phyloP scores from a whole-genome alignment of 2,888 invertebrate species.

The Hypena proboscidalis region DNA sequence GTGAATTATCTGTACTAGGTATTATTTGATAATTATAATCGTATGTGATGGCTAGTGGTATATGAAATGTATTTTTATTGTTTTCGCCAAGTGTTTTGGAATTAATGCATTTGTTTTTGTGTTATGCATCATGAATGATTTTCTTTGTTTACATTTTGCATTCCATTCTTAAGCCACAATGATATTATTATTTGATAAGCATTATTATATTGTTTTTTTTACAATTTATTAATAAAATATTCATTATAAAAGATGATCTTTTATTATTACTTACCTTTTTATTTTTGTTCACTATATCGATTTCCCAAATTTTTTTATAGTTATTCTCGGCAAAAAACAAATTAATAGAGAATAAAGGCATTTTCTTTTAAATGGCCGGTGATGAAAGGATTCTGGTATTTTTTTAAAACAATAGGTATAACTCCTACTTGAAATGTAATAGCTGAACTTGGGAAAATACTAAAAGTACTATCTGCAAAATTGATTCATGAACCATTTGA shows the following conservation, averaged over 20 bases:
- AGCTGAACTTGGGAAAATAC: no score
- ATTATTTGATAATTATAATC: conserved; percentile 14
- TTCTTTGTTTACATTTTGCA: background rate
- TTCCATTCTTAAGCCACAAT: background rate
- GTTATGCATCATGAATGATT: background rate
- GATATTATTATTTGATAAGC: background rate
- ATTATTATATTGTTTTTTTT: background rate
- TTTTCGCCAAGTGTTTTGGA: background rate
- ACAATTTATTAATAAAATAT: conserved; percentile 4
- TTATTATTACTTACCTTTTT: no score
- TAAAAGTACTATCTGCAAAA: no score
- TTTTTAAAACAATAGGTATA: no score
- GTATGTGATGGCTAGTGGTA: background rate
- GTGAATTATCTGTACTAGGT: conserved; percentile 25
- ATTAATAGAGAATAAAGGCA: no score
- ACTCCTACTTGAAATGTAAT: no score
- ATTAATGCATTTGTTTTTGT: background rate
- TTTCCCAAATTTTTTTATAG: no score
- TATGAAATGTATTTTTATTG: background rate
- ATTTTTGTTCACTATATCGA: no score
- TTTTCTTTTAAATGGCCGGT: no score
- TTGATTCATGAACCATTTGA: no score
- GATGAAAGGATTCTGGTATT: no score
- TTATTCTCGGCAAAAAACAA: no score
- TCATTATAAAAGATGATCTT: background rate